Percentiles rank a stretch among this genome's conserved stretches.
Conservation (phyloP, 2,888 invertebrate species). For the Malthinus seriepunctatus region DNA sequence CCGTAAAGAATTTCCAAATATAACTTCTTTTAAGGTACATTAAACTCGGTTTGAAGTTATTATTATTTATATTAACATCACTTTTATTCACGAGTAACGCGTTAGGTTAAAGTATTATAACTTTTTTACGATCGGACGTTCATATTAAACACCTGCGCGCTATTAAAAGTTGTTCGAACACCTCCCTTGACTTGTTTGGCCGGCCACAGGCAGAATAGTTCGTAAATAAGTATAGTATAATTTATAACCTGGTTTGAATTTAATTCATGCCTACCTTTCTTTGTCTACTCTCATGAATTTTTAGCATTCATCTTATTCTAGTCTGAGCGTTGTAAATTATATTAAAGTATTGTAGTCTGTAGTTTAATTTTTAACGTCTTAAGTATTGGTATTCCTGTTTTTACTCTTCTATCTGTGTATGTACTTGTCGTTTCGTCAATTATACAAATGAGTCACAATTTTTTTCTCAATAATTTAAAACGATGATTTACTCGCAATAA, state of each 20-base stretch:
- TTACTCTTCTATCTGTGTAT: background rate
- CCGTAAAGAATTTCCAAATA: constrained; percentile 12
- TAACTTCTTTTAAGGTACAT: constrained; percentile 28
- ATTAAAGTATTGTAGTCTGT: constrained; percentile 44
- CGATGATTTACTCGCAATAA: too few species aligned
- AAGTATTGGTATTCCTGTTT: constrained; percentile 39
- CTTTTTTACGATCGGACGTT: constrained; percentile 44
- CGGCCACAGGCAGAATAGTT: constrained; percentile 39
- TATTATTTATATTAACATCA: constrained; percentile 48
- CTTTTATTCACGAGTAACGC: constrained; percentile 42
- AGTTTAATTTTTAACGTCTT: constrained; percentile 39
- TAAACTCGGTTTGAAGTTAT: constrained; percentile 43
- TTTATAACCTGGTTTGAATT: constrained; percentile 45
- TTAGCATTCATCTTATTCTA: constrained; percentile 36
- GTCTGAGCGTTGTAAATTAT: constrained; percentile 47
- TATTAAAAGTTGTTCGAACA: constrained; percentile 41
- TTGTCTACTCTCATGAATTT: constrained; percentile 24
- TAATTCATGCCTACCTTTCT: constrained; percentile 44
- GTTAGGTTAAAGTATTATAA: constrained; percentile 45
- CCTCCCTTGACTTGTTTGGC: constrained; percentile 42
- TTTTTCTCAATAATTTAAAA: background rate
- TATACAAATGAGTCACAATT: constrained; percentile 9
- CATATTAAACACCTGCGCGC: constrained; percentile 44
- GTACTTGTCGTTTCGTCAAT: constrained; percentile 3
- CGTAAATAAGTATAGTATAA: constrained; percentile 42